phyloP scores from a whole-genome alignment of 2,797 vertebrate species.

The Typhlichthys eigenmanni region DNA sequence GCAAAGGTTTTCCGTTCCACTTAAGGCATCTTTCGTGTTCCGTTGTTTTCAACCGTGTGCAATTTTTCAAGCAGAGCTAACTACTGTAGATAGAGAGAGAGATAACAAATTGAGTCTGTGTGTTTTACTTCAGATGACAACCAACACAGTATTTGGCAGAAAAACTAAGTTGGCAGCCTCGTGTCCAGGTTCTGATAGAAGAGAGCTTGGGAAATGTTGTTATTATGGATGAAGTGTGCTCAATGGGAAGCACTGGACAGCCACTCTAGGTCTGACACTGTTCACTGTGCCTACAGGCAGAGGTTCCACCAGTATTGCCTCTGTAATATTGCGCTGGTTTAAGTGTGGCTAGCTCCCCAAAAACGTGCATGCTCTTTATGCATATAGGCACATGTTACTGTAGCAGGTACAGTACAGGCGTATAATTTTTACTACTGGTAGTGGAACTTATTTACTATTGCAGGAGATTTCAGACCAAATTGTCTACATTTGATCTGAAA shows the following conservation, averaged over 20 bases:
- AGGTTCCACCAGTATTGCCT: constrained; percentile 63
- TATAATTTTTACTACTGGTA: not conserved
- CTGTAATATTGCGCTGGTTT: constrained; percentile 60
- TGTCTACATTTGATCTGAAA: too few relatives aligned
- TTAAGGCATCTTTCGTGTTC: constrained; percentile 4
- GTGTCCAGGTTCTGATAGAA: constrained; percentile 55
- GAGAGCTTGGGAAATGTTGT: constrained; percentile 66
- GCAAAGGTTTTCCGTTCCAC: constrained; percentile 1
- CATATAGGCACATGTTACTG: not conserved
- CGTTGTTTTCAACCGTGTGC: not conserved
- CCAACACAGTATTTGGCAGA: constrained; percentile 22
- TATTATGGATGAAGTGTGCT: constrained; percentile 69
- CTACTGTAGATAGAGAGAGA: too few relatives aligned
- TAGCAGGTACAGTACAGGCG: not conserved
- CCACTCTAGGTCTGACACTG: constrained; percentile 68
- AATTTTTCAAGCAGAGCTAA: not conserved
- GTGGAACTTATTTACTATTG: too few relatives aligned
- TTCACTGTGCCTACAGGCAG: constrained; percentile 44
- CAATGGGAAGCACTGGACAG: constrained; percentile 67
- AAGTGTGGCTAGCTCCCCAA: constrained; percentile 31
- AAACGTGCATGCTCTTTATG: not conserved
- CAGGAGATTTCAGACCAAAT: too few relatives aligned
- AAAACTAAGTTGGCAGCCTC: constrained; percentile 50
- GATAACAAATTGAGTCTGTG: too few relatives aligned
- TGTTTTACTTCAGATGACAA: not conserved